These are phyloP conservation scores for Oegoconia quadripuncta DNA, from an alignment of 2,888 invertebrate species.

Conservation along the genomic window DNA sequence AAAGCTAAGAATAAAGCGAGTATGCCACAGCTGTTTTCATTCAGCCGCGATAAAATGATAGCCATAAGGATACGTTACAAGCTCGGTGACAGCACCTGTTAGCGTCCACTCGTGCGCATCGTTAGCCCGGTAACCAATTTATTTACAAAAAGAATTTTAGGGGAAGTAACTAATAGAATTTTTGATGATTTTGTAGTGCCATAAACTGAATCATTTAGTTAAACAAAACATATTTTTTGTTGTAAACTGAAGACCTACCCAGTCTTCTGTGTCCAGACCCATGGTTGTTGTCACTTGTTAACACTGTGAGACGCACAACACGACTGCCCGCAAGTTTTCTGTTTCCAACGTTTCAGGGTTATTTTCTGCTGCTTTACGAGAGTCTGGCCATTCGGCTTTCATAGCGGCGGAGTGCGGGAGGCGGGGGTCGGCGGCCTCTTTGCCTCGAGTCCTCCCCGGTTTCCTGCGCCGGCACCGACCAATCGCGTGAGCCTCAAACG, in stretches of 20 bases:
- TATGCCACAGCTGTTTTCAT: conserved; percentile 29
- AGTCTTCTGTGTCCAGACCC: conserved; percentile 76
- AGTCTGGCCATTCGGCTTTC: conserved; percentile 64
- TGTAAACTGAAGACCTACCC: conserved; percentile 50
- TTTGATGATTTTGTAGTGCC: too few relatives aligned
- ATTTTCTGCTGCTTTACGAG: conserved; percentile 70
- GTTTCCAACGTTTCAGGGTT: conserved; percentile 75
- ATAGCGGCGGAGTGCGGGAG: conserved; percentile 37
- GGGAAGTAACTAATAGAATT: too few relatives aligned
- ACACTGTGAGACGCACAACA: conserved; percentile 78
- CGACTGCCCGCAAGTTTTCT: conserved; percentile 65
- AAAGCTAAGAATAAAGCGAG: conserved; percentile 19
- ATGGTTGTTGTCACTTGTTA: conserved; percentile 75
- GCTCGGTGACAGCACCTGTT: conserved; percentile 44
- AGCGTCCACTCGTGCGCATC: conserved; percentile 36
- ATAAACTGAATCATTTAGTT: not conserved
- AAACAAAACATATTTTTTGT: not conserved
- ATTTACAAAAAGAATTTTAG: too few relatives aligned
- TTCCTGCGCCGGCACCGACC: conserved; percentile 65
- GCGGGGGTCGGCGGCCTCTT: conserved; percentile 37
- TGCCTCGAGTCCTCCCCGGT: conserved; percentile 55
- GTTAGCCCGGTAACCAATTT: not conserved
- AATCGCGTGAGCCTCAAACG: conserved; percentile 73
- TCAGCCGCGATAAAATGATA: conserved; percentile 29
- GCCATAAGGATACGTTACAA: conserved; percentile 32